Percentiles rank a stretch among this genome's conserved stretches.
Evolutionary conservation across 2,113 vertebrate genomes (phyloP).

Genomic region (Tupaia tana): DNA sequence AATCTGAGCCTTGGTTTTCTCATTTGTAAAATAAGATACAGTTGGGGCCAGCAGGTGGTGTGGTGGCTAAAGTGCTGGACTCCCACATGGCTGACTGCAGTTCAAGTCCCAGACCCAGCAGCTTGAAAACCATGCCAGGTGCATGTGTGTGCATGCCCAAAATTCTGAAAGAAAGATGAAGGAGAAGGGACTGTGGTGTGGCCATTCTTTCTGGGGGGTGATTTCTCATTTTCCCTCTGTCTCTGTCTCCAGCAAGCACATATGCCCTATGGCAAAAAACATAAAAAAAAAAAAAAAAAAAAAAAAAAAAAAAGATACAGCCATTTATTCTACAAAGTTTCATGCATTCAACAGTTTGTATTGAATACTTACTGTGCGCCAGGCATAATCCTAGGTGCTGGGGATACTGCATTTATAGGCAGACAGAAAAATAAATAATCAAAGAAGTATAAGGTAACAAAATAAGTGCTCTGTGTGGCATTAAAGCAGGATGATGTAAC

Average conservation of each 20-base stretch:
- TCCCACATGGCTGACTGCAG: no score
- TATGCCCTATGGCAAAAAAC: no score
- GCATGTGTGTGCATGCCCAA: no score
- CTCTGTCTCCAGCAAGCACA: no score
- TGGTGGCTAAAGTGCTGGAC: no score
- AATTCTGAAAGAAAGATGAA: no score
- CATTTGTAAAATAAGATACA: slow-evolving; percentile 42
- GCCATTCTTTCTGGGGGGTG: no score
- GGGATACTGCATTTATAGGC: background rate
- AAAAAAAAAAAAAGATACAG: slow-evolving; percentile 18
- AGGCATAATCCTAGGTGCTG: slow-evolving; percentile 2
- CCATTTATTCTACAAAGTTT: slow-evolving; percentile 53
- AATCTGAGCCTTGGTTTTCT: slow-evolving; percentile 61
- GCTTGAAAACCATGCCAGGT: no score
- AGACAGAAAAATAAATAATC: slow-evolving; percentile 42
- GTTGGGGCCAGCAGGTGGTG: background rate
- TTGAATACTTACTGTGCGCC: background rate
- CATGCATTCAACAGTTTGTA: background rate
- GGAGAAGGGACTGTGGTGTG: no score
- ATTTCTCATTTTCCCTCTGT: no score
- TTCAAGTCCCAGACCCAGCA: no score
- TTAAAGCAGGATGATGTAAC: background rate
- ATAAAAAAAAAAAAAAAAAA: no score
- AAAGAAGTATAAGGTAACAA: background rate
- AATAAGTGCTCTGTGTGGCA: background rate